Base-by-base conservation (phyloP, 23 tunicate species). In the Styela clava region DNA sequence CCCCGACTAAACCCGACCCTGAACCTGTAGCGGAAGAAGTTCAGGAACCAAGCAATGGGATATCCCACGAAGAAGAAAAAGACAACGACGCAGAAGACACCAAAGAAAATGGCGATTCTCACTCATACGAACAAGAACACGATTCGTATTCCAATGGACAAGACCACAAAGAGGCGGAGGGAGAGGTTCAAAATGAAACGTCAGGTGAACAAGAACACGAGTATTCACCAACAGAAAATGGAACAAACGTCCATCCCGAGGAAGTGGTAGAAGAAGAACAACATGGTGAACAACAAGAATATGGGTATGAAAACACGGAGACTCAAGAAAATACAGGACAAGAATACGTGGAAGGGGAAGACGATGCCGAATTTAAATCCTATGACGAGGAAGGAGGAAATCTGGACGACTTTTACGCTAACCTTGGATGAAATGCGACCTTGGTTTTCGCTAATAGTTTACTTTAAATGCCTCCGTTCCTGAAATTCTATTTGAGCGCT, bases 391-490 rank as follows among this genome's bases (percentile, higher is more conserved):
- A 76, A 16, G 81, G 22, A 23, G 81, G 81, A 24, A 52, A 44
- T 24, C 52, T 76, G 65, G 81, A 76, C 44, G 81, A 76, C 31
- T 76, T 76, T 44, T 76, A 76, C 44, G 81, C 81, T 21, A 76
- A 51, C 18, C 64, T 76, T 0, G 81, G 81, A 44, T 76, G 19
- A 34, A 23, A 12, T 44, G 9, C 56, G 56, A 44, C 7, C 12
- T 44, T 12, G 12, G 56, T 12, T 5, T 44, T 7, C 56, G 56
- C 56, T 5, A 5, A 5, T 44, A 5, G 7, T 44, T 44, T 44
- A 5, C 7, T 44, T 12, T 44, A 7, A 44, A 44, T 44, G 7
- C 56, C n/a, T n/a, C n/a, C n/a, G n/a, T n/a, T n/a, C n/a, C n/a
- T n/a, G n/a, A n/a, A n/a, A n/a, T n/a, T n/a, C n/a, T n/a, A n/a